Evolutionary conservation across 1,140 invertebrate species (phyloP), one percentile per base, ranked within the genome.

Genomic region (Lepidotrigona ventralis): DNA sequence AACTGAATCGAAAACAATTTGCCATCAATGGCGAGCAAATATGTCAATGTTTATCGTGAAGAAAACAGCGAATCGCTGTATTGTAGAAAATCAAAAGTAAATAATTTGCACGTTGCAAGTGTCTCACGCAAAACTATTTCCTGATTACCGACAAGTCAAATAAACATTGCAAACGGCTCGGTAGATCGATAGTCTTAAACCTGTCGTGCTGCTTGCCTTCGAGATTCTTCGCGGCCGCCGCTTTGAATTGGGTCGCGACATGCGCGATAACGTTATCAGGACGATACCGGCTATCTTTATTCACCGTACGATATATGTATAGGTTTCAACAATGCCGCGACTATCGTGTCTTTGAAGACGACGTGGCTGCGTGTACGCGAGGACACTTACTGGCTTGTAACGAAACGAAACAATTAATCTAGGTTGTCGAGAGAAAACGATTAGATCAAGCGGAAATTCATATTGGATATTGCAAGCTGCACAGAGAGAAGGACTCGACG

Each of bases 131-230:
- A 60, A 60, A 23, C 58, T n/a, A 23, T 60, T 60, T 60, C 23
- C 11, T n/a, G 11, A 54, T 72, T 17, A 15, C 33, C 60, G 74
- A 69, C 72, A 82, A 87, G 64, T 46, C 54, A 33, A 68, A 69
- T 39, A 73, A 84, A 81, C 54, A 11, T 6, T 56, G 70, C 26
- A 39, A 58, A 73, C 15, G 19, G 53, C 21, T 15, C 54, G 8
- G 54, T 73, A 72, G 86, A 87, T 87, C 73, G 75, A 79, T 79
- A 63, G 56, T 53, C 23, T 26, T 5, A 26, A 29, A 8, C 33
- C 54, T 29, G 23, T n/a, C 53, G 64, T 66, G 39, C 58, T 33
- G 58, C 64, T 54, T 9, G 29, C 17, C 19, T 60, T 26, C 17
- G n/a, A 79, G 54, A 51, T 78, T 54, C 46, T 68, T 68, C 26